phyloP scores from a whole-genome alignment of 2,797 vertebrate species.

The Mus minutoides region DNA sequence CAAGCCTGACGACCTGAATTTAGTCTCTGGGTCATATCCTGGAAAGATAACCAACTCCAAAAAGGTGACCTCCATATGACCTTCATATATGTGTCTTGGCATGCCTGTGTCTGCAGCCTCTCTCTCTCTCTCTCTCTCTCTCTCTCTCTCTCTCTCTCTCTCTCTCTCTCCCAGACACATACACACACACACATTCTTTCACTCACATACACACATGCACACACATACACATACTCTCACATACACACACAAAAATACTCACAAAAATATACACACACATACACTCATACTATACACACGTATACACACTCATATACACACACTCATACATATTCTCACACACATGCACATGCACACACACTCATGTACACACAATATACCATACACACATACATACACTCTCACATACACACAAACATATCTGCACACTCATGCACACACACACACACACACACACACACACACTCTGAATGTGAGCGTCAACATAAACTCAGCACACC shows the following conservation, averaged over 20 bases:
- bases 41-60: background rate
- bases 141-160: background rate
- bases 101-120: too few species aligned
- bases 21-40: background rate
- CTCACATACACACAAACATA: background rate
- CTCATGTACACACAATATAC: background rate
- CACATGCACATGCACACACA: background rate
- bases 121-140: too few species aligned
- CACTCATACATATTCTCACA: background rate
- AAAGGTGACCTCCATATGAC: background rate
- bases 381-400: background rate
- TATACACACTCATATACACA: background rate
- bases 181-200: too few species aligned
- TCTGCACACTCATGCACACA: background rate
- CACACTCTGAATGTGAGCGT: background rate
- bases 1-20: background rate
- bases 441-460: too few species aligned
- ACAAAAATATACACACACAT: fast-evolving
- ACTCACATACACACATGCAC: fast-evolving
- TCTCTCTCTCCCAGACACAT: background rate
- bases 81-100: too few species aligned
- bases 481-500: fast-evolving
- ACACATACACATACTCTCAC: too few species aligned
- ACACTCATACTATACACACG: too few species aligned
- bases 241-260: background rate